Conservation (phyloP, 2,797 vertebrate genomes). For the Catostomus latipinnis region DNA sequence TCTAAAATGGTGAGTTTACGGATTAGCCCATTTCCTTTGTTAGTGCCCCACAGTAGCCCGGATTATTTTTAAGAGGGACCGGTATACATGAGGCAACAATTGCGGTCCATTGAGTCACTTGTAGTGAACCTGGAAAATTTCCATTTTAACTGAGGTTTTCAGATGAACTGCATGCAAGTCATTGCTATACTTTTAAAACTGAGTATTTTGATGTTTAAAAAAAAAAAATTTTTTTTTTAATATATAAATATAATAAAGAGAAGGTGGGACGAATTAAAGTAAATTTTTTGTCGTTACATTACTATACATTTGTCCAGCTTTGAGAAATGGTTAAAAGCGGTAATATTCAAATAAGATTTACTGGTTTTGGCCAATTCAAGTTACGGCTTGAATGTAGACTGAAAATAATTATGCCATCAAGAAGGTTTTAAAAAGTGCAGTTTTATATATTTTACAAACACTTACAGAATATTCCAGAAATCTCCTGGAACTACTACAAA, state of each 20-base stretch:
- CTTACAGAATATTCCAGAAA: not conserved
- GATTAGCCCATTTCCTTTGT: too few relatives aligned
- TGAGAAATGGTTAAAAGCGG: not conserved
- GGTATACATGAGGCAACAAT: not conserved
- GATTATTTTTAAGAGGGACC: too few relatives aligned
- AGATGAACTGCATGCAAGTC: not conserved
- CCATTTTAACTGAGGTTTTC: not conserved
- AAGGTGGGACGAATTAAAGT: too few relatives aligned
- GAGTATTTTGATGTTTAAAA: too few relatives aligned
- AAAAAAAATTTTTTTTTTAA: too few relatives aligned
- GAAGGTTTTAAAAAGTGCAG: not conserved
- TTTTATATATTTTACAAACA: slow-evolving; percentile 9
- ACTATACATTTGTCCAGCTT: not conserved
- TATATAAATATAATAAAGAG: too few relatives aligned
- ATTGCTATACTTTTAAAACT: too few relatives aligned
- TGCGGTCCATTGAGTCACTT: not conserved
- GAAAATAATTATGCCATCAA: not conserved
- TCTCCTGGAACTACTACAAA: not conserved
- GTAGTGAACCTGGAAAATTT: not conserved
- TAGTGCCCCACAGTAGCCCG: too few relatives aligned
- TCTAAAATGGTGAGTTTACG: too few relatives aligned
- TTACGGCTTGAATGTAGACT: not conserved
- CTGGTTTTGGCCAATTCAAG: not conserved
- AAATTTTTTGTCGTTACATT: too few relatives aligned
- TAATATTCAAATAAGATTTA: not conserved